These are phyloP conservation scores for Lates japonicus DNA, from an alignment of 2,797 vertebrate genomes.

Conservation along the genomic window DNA sequence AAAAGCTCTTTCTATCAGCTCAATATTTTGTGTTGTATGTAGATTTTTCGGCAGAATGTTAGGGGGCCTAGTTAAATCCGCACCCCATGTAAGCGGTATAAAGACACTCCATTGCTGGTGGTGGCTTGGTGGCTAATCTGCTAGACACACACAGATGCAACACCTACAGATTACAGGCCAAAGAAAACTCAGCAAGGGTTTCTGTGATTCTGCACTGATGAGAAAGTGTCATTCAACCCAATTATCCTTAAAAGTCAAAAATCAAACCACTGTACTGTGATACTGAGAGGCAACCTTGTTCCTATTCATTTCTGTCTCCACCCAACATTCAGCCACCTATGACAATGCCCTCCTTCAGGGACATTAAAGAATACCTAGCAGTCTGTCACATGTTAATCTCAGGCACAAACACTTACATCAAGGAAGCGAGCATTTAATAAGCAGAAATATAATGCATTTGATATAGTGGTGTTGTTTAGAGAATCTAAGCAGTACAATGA, in stretches of 20 bases:
- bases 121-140: constrained; percentile 10
- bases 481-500: background rate
- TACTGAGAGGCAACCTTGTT: constrained; percentile 23
- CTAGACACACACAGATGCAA: background rate
- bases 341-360: constrained; percentile 20
- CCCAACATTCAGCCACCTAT: constrained; percentile 29
- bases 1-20: background rate
- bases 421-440: background rate
- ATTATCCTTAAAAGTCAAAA: constrained; percentile 65
- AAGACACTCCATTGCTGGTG: background rate
- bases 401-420: background rate
- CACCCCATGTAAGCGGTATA: background rate
- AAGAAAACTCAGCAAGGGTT: background rate
- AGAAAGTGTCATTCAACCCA: constrained; percentile 44
- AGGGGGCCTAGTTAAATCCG: constrained; percentile 19
- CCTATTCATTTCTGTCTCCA: constrained; percentile 46
- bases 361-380: constrained; percentile 19
- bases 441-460: background rate
- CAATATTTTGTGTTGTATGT: background rate
- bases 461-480: too few species aligned
- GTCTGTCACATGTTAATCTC: constrained; percentile 4
- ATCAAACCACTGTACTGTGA: constrained; percentile 46
- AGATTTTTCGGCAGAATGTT: constrained; percentile 8
- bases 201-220: constrained; percentile 22
- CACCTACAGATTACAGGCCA: background rate